Base-by-base conservation (phyloP, 2,797 vertebrate species). In the Hyperoplus immaculatus region DNA sequence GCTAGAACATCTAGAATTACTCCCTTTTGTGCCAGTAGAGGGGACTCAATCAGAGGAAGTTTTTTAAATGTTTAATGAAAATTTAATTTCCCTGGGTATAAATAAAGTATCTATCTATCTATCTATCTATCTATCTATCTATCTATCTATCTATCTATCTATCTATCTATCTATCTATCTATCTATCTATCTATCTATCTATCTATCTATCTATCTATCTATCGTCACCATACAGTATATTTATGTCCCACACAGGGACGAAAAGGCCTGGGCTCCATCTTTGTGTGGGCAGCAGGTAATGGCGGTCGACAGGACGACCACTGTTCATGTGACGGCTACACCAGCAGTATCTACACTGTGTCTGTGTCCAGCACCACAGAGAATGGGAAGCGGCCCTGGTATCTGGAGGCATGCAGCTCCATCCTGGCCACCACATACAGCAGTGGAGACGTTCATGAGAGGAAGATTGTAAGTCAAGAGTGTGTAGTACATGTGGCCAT, bases 311-410 rank as follows among this genome's bases (percentile, higher is more conserved):
- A 95, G 74, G 93, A 94, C 0, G 96, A 98, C 85, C 95, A 97
- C 94, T 98, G 97, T 77, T 97, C 97, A 61, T 97, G 97, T 0
- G 97, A 98, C 0, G 97, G 97, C 4, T 98, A 97, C 90, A 92
- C 95, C 91, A 97, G 96, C 93, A 98, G 96, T 90, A 97, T 97
- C 92, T 95, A 97, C 90, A 98, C 97, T 0, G 92, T 98, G 68
- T 95, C 96, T 0, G 95, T 98, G 88, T 96, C 97, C 86, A 98
- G 97, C 77, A 93, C 94, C 43, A 96, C 96, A 0, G 94, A 93
- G 18, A 94, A 88, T 0, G 97, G 97, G 14, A 95, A 36, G 4
- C 91, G 93, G 77, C 97, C 97, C 57, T 95, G 94, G 95, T 98
- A 97, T 89, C 85, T 96, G 1, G 97, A 98, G 86, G 90, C 91